Conservation (phyloP, 2,888 invertebrate genomes). For the Biston stratarius region DNA sequence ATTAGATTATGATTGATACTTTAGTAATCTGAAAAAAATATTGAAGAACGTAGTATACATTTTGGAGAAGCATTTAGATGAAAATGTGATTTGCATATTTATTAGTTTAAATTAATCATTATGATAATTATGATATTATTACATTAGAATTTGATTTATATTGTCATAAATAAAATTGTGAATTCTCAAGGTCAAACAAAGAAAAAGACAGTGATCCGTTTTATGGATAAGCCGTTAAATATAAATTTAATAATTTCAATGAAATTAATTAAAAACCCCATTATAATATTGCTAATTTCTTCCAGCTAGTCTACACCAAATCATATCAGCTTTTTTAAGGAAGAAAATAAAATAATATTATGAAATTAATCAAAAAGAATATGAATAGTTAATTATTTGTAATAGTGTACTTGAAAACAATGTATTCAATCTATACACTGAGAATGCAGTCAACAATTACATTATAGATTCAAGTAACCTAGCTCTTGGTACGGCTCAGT, state of each 20-base stretch:
- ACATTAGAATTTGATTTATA: conserved; percentile 8
- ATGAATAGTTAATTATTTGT: conserved; percentile 46
- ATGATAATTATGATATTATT: background rate
- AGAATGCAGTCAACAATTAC: conserved; percentile 67
- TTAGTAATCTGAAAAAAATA: no score
- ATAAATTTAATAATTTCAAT: background rate
- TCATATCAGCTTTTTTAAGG: no score
- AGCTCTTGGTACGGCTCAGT: conserved; percentile 69
- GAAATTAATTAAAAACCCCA: background rate
- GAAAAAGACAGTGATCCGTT: background rate
- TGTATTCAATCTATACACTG: conserved; percentile 57
- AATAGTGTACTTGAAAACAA: conserved; percentile 50
- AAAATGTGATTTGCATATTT: conserved; percentile 8
- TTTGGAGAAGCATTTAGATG: background rate
- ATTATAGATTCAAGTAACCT: conserved; percentile 62
- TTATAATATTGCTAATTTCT: background rate
- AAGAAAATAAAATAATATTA: conserved; percentile 17
- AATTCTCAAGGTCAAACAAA: conserved; percentile 10
- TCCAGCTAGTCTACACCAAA: background rate
- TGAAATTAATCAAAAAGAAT: conserved; percentile 38
- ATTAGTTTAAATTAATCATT: conserved; percentile 4
- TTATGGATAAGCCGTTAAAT: background rate
- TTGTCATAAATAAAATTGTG: conserved; percentile 1
- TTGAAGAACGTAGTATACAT: background rate
- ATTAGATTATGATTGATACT: no score